Evolutionary conservation across 2,113 vertebrate genomes (phyloP).

Genomic region (Bos indicus): DNA sequence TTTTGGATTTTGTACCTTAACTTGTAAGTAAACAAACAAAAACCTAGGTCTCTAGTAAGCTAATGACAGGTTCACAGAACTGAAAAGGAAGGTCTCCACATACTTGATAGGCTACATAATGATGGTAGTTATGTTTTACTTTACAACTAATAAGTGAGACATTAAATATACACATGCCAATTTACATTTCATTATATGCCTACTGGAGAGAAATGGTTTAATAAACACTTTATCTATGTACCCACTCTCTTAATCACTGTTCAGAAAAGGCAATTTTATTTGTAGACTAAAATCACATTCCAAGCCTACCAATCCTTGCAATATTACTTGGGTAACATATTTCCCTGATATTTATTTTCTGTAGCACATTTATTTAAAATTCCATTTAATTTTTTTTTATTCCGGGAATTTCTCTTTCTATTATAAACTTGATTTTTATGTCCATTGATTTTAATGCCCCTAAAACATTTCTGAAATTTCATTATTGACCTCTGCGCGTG

Average conservation of each 20-base stretch:
- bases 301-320: background rate
- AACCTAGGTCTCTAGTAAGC: background rate
- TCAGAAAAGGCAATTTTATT: background rate
- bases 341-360: background rate
- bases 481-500: background rate
- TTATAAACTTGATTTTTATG: background rate
- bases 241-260: background rate
- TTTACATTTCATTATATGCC: background rate
- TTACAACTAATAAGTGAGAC: background rate
- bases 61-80: background rate
- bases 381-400: background rate
- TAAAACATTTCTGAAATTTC: background rate
- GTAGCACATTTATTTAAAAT: background rate
- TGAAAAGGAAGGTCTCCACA: background rate
- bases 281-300: background rate
- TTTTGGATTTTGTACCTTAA: background rate
- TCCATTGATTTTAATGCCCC: background rate
- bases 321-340: background rate
- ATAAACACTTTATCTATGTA: background rate
- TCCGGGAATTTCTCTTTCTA: background rate
- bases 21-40: background rate
- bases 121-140: slow-evolving; percentile 6
- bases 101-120: background rate
- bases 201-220: background rate
- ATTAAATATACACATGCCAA: background rate